Evolutionary conservation across 2,797 vertebrate species (phyloP), one percentile per base, ranked within the genome.

Genomic region (Microchirus variegatus): DNA sequence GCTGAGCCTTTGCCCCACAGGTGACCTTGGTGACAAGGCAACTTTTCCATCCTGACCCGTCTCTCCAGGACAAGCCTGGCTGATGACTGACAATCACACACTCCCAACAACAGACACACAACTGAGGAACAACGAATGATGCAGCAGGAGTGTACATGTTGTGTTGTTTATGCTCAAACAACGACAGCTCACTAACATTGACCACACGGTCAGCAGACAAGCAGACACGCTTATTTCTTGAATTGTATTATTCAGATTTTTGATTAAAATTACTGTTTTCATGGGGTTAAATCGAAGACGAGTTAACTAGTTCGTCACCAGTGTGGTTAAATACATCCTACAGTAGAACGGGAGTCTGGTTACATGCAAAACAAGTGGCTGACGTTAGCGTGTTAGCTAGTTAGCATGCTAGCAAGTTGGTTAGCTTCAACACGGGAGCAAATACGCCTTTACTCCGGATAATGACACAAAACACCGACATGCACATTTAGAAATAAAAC

Each of bases 1-100:
- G 85, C 81, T 72, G 63, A 85, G 56, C 53, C 51, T 66, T 22
- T 70, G 73, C 82, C 82, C 80, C 84, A 84, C 82, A 78, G 73
- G 73, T 89, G 84, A 90, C 89, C 89, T 91, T 90, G 83, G 87
- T 82, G 68, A 75, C 63, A 50, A 52, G 59, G 66, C 67, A 73
- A 70, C 71, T 77, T 77, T 72, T 73, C 45, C 14, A 41, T 11
- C 55, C 53, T 43, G 64, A 75, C 61, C 73, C 49, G 14, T 11
- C 44, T 63, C 10, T 50, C 22, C 45, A 48, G 46, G 19, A 19
- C 6, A 48, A 12, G 17, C 18, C 17, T 12, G 3, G 1, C 18
- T 6, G 45, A 47, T 12, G 16, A 43, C 17, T 3, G 48, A 5
- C 9, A 14, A 50, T 11, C 6, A 35, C 48, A 50, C 22, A 13